Evolutionary conservation across 2,888 invertebrate genomes (phyloP).

Genomic region (Oasisia sp.): DNA sequence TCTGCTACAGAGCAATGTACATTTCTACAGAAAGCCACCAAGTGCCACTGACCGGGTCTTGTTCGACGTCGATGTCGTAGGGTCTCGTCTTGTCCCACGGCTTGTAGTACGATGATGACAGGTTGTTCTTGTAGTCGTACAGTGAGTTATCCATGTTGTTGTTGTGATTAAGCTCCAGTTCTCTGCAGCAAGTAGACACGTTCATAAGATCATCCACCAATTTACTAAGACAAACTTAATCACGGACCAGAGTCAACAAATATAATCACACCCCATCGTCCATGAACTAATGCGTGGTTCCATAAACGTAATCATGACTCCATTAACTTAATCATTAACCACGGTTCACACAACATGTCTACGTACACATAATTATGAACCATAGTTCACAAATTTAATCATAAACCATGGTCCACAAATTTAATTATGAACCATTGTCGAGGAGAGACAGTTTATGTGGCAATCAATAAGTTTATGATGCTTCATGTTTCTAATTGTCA

Average conservation of each 20-base stretch:
- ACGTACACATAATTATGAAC: neutral
- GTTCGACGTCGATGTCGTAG: neutral
- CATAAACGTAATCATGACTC: neutral
- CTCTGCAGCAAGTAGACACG: neutral
- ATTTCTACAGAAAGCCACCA: neutral
- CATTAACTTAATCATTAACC: neutral
- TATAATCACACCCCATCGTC: neutral
- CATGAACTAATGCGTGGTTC: neutral
- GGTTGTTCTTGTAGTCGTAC: slow-evolving; percentile 6
- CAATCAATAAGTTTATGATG: too few species aligned
- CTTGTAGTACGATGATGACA: neutral
- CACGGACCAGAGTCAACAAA: neutral
- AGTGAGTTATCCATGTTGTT: slow-evolving; percentile 17
- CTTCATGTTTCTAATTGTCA: neutral
- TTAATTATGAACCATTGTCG: neutral
- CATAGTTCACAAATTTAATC: neutral
- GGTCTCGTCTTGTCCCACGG: neutral
- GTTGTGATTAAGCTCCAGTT: slow-evolving; percentile 1
- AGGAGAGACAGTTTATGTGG: too few species aligned
- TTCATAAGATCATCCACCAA: neutral
- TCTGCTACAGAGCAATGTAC: too few species aligned
- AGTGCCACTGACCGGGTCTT: neutral
- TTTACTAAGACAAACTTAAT: neutral
- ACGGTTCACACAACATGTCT: neutral
- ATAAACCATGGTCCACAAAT: neutral